A percentile compares a stretch with the other conserved stretches of the same genome.
Evolutionary conservation across 2,797 vertebrate genomes (phyloP).

Genomic region (Mormyrops attenuatus): DNA sequence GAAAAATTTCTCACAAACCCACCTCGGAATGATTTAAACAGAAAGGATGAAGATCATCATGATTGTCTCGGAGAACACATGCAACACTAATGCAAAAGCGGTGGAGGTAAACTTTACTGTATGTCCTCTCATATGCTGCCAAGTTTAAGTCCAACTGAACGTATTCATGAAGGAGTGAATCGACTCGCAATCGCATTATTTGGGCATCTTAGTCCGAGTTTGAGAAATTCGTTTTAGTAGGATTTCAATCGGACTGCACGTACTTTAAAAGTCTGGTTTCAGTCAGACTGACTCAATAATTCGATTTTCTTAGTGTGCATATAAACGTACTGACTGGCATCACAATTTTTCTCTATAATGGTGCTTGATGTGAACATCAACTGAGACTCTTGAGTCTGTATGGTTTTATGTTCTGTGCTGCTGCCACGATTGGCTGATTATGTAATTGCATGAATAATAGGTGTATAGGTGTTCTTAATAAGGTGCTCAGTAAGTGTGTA

Average conservation of each 20-base stretch:
- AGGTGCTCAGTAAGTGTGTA: not conserved
- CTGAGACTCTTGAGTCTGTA: not conserved
- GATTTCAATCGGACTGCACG: not conserved
- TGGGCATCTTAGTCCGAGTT: not conserved
- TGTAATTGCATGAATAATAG: not conserved
- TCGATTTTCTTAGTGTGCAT: not conserved
- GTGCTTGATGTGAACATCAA: not conserved
- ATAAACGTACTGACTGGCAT: not conserved
- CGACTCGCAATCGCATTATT: not conserved
- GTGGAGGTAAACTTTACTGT: no score
- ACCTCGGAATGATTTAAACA: not conserved
- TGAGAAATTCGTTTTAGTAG: not conserved
- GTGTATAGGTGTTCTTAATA: not conserved
- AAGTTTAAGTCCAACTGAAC: not conserved
- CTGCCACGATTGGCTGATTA: not conserved
- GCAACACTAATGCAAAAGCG: not conserved
- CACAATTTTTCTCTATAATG: not conserved
- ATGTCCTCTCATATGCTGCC: not conserved
- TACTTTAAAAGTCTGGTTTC: not conserved
- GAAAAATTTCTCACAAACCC: not conserved
- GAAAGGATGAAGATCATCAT: not conserved
- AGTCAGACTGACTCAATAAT: not conserved
- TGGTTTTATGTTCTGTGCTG: not conserved
- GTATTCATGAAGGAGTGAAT: not conserved
- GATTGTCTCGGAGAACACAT: not conserved